These are phyloP conservation scores for Drosophila albomicans DNA, from an alignment of 1,140 invertebrate species.

Conservation along the genomic window DNA sequence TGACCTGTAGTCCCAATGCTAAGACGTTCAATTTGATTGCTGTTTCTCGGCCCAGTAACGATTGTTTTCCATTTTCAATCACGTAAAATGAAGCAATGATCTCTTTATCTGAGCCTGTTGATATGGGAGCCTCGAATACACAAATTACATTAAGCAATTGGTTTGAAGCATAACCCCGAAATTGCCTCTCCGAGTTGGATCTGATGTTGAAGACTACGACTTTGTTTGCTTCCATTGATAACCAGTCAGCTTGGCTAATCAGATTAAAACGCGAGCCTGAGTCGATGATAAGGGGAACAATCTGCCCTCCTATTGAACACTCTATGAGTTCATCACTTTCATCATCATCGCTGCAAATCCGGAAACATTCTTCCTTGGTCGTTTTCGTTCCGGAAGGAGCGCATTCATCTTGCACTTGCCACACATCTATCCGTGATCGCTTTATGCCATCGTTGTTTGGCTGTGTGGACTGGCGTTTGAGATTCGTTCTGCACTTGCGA, in stretches of 20 bases:
- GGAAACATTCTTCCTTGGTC: constrained; percentile 33
- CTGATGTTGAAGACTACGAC: constrained; percentile 33
- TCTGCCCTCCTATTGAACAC: constrained; percentile 28
- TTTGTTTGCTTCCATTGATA: constrained; percentile 19
- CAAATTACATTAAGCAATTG: constrained; percentile 41
- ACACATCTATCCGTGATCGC: constrained; percentile 21
- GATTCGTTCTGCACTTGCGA: background rate
- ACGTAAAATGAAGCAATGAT: constrained; percentile 49
- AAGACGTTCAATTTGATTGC: constrained; percentile 39
- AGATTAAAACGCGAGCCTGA: constrained; percentile 38
- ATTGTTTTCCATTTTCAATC: constrained; percentile 47
- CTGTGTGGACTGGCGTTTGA: constrained; percentile 18
- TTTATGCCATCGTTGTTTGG: constrained; percentile 15
- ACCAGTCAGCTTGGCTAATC: constrained; percentile 39
- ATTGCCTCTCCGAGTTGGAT: constrained; percentile 35
- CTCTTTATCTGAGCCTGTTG: constrained; percentile 9
- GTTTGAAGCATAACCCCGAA: constrained; percentile 41
- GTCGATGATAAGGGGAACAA: constrained; percentile 43
- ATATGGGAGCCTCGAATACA: constrained; percentile 48
- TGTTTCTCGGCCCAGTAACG: constrained; percentile 38
- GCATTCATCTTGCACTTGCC: constrained; percentile 6
- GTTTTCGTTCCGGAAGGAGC: constrained; percentile 8
- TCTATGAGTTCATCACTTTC: constrained; percentile 30
- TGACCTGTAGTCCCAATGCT: constrained; percentile 29
- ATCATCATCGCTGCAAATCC: constrained; percentile 29